These are phyloP conservation scores for Channallabes apus DNA, from an alignment of 2,797 vertebrate genomes.

Conservation along the genomic window DNA sequence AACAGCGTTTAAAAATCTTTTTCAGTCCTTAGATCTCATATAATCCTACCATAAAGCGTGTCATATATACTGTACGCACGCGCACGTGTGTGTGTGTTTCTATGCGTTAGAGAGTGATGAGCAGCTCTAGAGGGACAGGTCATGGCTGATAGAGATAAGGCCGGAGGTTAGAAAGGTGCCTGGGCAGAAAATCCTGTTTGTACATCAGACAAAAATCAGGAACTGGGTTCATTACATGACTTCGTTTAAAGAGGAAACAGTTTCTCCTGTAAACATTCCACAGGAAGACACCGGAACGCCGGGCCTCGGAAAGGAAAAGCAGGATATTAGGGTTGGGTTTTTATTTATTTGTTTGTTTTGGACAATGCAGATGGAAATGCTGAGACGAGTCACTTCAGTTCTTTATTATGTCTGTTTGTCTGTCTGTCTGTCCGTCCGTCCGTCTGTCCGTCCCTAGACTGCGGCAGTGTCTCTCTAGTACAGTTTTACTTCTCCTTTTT, in stretches of 20 bases:
- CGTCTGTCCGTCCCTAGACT: too few relatives aligned
- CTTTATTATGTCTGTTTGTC: too few relatives aligned
- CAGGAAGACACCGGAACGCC: slow-evolving; percentile 24
- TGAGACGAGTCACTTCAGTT: not conserved
- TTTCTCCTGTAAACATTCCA: slow-evolving; percentile 45
- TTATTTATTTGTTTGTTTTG: not conserved
- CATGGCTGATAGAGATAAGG: slow-evolving; percentile 27
- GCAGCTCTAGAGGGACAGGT: slow-evolving; percentile 2
- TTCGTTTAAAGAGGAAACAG: slow-evolving; percentile 70
- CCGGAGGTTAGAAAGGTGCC: slow-evolving; percentile 36
- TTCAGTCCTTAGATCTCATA: not conserved
- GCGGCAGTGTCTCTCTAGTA: too few relatives aligned
- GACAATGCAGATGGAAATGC: slow-evolving; percentile 15
- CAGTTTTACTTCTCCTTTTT: too few relatives aligned
- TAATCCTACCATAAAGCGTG: not conserved
- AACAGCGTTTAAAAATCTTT: too few relatives aligned
- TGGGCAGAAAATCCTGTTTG: slow-evolving; percentile 60
- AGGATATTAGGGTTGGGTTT: slow-evolving; percentile 3
- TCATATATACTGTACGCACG: not conserved
- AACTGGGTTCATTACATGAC: slow-evolving; percentile 52
- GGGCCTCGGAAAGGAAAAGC: slow-evolving; percentile 3
- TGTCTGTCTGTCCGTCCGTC: too few relatives aligned
- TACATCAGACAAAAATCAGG: slow-evolving; percentile 56
- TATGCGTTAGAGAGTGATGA: slow-evolving; percentile 38
- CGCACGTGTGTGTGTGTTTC: not conserved